phyloP scores from a whole-genome alignment of 2,113 vertebrate genomes.

The Hystrix brachyura region DNA sequence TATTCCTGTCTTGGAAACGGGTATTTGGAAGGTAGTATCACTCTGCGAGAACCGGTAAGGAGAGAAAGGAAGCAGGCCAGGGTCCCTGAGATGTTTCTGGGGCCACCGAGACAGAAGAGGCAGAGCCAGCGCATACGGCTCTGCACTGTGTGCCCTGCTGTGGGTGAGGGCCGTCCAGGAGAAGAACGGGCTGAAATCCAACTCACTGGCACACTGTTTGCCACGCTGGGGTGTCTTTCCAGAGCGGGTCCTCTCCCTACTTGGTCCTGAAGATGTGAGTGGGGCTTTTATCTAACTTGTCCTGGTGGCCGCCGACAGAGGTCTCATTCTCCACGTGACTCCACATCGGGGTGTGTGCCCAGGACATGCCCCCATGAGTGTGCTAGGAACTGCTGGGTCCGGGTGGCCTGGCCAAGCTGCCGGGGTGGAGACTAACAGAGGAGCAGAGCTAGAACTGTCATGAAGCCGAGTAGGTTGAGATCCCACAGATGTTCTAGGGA shows the following conservation, averaged over 20 bases:
- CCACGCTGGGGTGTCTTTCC: neutral
- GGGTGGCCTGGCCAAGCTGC: neutral
- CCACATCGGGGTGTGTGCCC: neutral
- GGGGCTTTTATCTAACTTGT: neutral
- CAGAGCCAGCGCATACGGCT: neutral
- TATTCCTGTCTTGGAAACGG: neutral
- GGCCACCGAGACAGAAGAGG: neutral
- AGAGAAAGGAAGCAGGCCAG: neutral
- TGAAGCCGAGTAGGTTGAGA: neutral
- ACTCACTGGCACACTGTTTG: neutral
- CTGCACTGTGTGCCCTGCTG: neutral
- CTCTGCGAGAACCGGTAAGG: neutral
- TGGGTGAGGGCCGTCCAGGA: rapidly evolving
- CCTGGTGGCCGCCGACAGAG: neutral
- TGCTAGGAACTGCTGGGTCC: neutral
- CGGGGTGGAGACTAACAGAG: neutral
- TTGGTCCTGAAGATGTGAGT: neutral
- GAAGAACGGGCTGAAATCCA: neutral
- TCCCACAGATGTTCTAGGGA: neutral
- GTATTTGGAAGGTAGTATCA: neutral
- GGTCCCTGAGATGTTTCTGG: neutral
- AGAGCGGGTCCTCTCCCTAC: neutral
- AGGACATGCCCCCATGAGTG: neutral
- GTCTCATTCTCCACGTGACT: neutral
- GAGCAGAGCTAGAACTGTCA: neutral